phyloP scores from a whole-genome alignment of 2,888 invertebrate genomes.

The Eristalis arbustorum region DNA sequence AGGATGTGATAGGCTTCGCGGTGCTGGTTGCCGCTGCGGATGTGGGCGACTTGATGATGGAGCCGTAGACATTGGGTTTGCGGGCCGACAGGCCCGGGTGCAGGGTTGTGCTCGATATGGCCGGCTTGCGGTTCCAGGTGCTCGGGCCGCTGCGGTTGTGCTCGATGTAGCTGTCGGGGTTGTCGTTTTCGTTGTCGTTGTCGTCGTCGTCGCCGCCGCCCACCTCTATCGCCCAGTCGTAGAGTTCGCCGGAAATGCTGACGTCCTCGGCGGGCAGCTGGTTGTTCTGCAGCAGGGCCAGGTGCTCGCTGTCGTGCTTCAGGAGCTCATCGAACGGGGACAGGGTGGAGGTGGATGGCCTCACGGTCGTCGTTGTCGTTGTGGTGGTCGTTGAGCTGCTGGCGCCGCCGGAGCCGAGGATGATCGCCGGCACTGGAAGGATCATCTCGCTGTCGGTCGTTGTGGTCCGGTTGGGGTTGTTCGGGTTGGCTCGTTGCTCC shows the following conservation, averaged over 20 bases:
- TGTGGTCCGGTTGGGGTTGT: constrained; percentile 60
- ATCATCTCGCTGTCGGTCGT: constrained; percentile 31
- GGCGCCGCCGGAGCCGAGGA: neutral
- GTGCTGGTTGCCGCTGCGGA: constrained; percentile 30
- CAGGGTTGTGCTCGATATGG: constrained; percentile 37
- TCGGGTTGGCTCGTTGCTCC: constrained; percentile 73
- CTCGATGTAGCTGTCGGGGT: constrained; percentile 38
- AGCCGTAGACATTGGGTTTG: constrained; percentile 55
- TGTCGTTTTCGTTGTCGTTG: constrained; percentile 29
- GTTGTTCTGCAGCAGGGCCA: constrained; percentile 72
- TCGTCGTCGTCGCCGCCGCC: constrained; percentile 33
- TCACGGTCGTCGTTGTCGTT: neutral
- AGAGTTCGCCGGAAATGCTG: constrained; percentile 71
- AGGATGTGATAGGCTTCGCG: constrained; percentile 74
- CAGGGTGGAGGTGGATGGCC: constrained; percentile 25
- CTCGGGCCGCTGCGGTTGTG: constrained; percentile 34
- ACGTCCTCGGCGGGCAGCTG: constrained; percentile 76
- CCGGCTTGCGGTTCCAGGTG: constrained; percentile 69
- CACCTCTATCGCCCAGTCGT: constrained; percentile 65
- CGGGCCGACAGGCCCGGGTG: constrained; percentile 38
- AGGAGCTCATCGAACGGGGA: constrained; percentile 55
- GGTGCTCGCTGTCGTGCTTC: constrained; percentile 56
- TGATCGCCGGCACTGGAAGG: constrained; percentile 32
- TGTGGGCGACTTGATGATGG: constrained; percentile 55
- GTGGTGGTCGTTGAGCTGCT: constrained; percentile 22